Evolutionary conservation across 2,113 vertebrate genomes (phyloP).

Genomic region (Gnathonemus longibarbis): DNA sequence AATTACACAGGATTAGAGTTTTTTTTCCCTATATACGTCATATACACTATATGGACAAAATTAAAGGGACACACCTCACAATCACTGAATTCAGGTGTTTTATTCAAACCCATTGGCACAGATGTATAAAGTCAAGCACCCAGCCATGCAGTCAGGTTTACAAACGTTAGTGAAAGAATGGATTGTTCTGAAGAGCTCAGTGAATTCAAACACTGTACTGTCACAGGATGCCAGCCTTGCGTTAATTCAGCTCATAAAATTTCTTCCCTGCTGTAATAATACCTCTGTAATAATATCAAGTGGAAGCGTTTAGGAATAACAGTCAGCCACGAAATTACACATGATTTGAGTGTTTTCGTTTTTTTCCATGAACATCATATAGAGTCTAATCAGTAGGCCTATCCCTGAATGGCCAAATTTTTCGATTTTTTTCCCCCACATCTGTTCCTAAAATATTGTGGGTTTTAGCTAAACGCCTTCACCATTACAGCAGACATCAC

Average conservation of each 20-base stretch:
- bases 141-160: neutral
- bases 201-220: neutral
- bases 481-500: neutral
- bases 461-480: neutral
- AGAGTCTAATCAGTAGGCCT: neutral
- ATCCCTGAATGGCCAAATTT: neutral
- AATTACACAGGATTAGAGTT: neutral
- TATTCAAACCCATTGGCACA: neutral
- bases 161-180: too few relatives aligned
- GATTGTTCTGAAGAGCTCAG: neutral
- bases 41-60: neutral
- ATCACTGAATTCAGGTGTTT: neutral
- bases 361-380: neutral
- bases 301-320: neutral
- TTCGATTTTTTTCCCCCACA: neutral
- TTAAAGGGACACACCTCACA: neutral
- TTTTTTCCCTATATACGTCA: neutral
- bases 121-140: neutral
- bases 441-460: neutral
- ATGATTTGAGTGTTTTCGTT: neutral
- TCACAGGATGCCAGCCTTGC: neutral
- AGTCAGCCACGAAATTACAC: neutral
- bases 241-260: neutral
- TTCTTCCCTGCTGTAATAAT: neutral
- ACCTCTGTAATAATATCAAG: neutral